phyloP scores from a whole-genome alignment of 2,797 vertebrate genomes.

The Epinephelus awoara region DNA sequence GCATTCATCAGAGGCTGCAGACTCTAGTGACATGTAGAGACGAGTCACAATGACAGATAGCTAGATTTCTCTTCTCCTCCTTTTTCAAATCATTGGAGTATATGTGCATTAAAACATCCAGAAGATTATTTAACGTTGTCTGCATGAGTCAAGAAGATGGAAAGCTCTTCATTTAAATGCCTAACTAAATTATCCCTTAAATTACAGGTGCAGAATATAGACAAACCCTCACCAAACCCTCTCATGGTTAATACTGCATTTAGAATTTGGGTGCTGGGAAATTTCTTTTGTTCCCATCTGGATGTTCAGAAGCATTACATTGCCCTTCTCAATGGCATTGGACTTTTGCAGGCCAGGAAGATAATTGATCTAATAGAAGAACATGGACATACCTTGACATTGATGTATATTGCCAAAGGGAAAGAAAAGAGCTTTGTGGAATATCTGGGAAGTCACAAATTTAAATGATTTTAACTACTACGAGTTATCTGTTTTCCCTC shows the following conservation, averaged over 20 bases:
- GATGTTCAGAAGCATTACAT: neutral
- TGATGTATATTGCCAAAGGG: neutral
- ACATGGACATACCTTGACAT: neutral
- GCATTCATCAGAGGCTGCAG: constrained; percentile 52
- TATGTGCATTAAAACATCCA: constrained; percentile 29
- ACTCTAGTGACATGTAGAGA: constrained; percentile 34
- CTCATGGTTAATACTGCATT: neutral
- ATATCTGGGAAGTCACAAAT: neutral
- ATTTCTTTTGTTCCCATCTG: neutral
- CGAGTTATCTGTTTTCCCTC: neutral
- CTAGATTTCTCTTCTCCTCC: neutral
- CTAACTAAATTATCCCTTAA: neutral
- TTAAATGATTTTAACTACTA: neutral
- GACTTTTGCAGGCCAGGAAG: constrained; percentile 1
- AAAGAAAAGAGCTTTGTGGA: neutral
- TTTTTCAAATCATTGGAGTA: constrained; percentile 24
- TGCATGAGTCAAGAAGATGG: constrained; percentile 1
- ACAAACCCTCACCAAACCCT: neutral
- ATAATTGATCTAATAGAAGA: neutral
- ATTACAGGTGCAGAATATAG: neutral
- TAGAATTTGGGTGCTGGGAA: neutral
- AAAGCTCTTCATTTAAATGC: neutral
- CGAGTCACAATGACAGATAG: constrained; percentile 38
- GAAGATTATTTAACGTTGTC: neutral
- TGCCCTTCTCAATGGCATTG: constrained; percentile 12